Evolutionary conservation across 1,140 invertebrate species (phyloP), one percentile per base, ranked within the genome.

Genomic region (Paramacrobiotus metropolitanus): DNA sequence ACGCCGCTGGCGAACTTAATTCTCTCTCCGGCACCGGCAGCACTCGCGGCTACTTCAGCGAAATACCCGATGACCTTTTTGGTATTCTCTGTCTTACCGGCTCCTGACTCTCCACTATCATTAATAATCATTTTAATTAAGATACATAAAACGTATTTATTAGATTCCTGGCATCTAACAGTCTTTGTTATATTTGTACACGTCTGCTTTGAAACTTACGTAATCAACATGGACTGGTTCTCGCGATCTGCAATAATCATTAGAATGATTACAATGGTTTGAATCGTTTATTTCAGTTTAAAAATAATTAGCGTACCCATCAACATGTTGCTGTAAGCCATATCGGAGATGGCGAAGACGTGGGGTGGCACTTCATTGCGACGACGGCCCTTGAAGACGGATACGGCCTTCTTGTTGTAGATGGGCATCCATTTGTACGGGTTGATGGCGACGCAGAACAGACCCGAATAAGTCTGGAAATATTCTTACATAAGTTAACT

Each of bases 371-470:
- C 88, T 81, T 99, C 95, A 80, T 86, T 95, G 79, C 93, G 86
- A 78, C 95, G 90, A 79, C 91, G 91, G 74, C 93, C 92, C 78
- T 90, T 85, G 83, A 97, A 99, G 72, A 97, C 80, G 76, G 87
- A 87, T 70, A 95, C 88, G 72, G 88, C 93, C 76, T 87, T 84
- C 70, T 80, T 79, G 66, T 92, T 97, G 80, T 99, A 99, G 74
- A 99, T 96, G 68, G 95, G 95, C 79, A 88, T 93, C 70, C 95
- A 83, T 80, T 96, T 96, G 85, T 98, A 98, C 67, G 94, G 94
- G 79, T 99, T 99, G 82, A 99, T 95, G 70, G 92, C 92, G 71
- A 99, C 90, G 76, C 94, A 99, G 83, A 99, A 98, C 72, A 98
- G 83, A 74, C 94, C 94, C 70, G 95, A 99, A 76, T 99, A 99